Evolutionary conservation across 92 coral and sea anemone species (phyloP).

Genomic region (Zoanthus sociatus): DNA sequence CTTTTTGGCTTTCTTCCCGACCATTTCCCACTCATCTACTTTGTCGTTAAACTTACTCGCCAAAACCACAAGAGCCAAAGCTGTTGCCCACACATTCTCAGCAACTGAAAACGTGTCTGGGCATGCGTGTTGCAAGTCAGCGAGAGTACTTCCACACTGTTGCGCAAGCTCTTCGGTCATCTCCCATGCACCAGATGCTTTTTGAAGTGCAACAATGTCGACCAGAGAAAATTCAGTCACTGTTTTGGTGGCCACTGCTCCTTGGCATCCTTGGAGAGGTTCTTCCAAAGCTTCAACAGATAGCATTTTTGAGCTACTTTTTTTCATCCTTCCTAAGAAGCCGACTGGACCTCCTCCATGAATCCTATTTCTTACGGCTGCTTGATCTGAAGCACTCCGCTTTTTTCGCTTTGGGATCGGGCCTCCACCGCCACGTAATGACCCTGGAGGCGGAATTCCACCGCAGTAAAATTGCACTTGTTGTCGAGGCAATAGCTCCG

Average conservation of each 20-base stretch:
- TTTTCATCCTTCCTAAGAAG: background rate
- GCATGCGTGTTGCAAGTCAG: slow-evolving; percentile 61
- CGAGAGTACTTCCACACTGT: slow-evolving; percentile 54
- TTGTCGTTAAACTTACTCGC: slow-evolving; percentile 51
- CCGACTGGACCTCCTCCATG: background rate
- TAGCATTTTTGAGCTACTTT: background rate
- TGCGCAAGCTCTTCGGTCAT: slow-evolving; percentile 68
- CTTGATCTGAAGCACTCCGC: background rate
- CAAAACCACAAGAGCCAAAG: slow-evolving; percentile 69
- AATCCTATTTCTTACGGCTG: background rate
- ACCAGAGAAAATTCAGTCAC: background rate
- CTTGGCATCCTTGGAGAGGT: too few relatives aligned
- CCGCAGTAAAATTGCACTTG: background rate
- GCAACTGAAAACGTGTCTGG: slow-evolving; percentile 56
- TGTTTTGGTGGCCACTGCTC: background rate
- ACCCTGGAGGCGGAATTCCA: background rate
- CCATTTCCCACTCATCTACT: slow-evolving; percentile 89
- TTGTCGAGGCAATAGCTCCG: too few relatives aligned
- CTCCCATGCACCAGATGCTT: slow-evolving; percentile 92
- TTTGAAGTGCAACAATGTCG: slow-evolving; percentile 70
- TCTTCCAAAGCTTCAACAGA: background rate
- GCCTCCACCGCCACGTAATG: background rate
- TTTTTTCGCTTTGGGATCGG: background rate
- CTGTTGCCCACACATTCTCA: slow-evolving; percentile 78
- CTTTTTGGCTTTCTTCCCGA: slow-evolving; percentile 76